These are phyloP conservation scores for Folsomia candida DNA, from an alignment of 2,888 invertebrate genomes.

Conservation along the genomic window DNA sequence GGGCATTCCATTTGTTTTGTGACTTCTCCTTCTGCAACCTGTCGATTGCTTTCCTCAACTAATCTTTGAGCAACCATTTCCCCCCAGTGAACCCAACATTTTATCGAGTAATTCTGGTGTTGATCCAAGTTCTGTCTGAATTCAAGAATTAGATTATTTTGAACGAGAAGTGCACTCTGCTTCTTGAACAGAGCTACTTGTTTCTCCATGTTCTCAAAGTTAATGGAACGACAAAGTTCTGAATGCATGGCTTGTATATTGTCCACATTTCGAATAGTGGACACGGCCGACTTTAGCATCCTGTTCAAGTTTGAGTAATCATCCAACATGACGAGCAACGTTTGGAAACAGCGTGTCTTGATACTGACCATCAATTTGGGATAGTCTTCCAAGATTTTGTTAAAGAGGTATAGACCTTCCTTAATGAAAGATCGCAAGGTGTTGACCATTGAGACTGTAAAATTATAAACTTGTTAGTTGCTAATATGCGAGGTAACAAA, in stretches of 20 bases:
- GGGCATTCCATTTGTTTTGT: not conserved
- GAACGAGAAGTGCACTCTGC: not conserved
- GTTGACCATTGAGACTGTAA: conserved; percentile 27
- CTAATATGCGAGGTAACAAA: not conserved
- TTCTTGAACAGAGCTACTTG: not conserved
- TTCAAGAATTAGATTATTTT: not conserved
- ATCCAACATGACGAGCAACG: conserved; percentile 28
- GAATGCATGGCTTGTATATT: conserved; percentile 22
- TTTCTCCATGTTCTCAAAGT: not conserved
- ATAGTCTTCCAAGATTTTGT: conserved; percentile 25
- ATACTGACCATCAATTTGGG: conserved; percentile 18
- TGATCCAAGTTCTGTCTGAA: not conserved
- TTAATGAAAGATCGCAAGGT: conserved; percentile 28
- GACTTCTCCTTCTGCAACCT: not conserved
- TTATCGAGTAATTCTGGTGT: not conserved
- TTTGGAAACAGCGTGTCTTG: conserved; percentile 18
- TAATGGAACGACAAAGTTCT: not conserved
- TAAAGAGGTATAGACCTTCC: conserved; percentile 12
- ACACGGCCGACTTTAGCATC: conserved; percentile 21
- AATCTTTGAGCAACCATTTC: not conserved
- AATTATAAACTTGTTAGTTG: not conserved
- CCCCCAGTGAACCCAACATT: conserved; percentile 9
- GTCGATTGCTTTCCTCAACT: not conserved
- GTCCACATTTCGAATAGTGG: conserved; percentile 24
- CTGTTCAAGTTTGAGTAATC: conserved; percentile 28